phyloP scores from a whole-genome alignment of 2,113 vertebrate species.

The Meleagris gallopavo region DNA sequence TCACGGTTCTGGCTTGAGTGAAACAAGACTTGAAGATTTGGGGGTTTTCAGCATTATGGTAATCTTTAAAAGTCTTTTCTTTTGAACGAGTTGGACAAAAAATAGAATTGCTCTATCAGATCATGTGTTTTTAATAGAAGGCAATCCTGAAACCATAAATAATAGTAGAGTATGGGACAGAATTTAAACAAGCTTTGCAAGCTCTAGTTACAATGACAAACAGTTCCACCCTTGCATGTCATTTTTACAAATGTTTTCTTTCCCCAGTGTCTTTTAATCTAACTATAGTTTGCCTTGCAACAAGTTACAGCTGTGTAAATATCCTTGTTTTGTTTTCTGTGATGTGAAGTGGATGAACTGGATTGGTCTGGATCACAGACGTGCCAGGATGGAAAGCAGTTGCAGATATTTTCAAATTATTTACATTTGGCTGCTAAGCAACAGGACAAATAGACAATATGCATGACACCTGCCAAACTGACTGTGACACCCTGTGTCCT shows the following conservation, averaged over 20 bases:
- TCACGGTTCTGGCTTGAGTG: background rate
- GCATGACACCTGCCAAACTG: constrained; percentile 48
- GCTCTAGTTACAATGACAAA: constrained; percentile 67
- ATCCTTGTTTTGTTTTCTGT: constrained; percentile 72
- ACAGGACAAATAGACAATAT: constrained; percentile 19
- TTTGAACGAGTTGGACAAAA: constrained; percentile 39
- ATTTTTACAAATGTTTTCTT: constrained; percentile 70
- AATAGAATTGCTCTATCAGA: background rate
- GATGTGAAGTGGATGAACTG: constrained; percentile 72
- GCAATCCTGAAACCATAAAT: constrained; percentile 51
- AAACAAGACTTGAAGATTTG: background rate
- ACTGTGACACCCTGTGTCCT: background rate
- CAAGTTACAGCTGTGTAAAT: constrained; percentile 79
- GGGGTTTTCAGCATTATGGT: background rate
- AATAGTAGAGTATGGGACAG: constrained; percentile 44
- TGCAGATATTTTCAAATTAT: constrained; percentile 28
- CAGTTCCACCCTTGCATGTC: constrained; percentile 62
- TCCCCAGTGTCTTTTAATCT: constrained; percentile 71
- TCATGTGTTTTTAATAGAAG: constrained; percentile 59
- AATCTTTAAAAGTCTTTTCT: background rate
- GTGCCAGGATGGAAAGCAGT: constrained; percentile 54
- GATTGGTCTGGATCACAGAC: constrained; percentile 42
- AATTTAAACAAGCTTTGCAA: constrained; percentile 66
- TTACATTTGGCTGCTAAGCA: constrained; percentile 58
- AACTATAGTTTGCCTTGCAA: constrained; percentile 70